Percentiles rank a stretch among this genome's conserved stretches.
These are phyloP conservation scores for Rhagologus leucostigma DNA, from an alignment of 2,113 vertebrate species.

Conservation along the genomic window DNA sequence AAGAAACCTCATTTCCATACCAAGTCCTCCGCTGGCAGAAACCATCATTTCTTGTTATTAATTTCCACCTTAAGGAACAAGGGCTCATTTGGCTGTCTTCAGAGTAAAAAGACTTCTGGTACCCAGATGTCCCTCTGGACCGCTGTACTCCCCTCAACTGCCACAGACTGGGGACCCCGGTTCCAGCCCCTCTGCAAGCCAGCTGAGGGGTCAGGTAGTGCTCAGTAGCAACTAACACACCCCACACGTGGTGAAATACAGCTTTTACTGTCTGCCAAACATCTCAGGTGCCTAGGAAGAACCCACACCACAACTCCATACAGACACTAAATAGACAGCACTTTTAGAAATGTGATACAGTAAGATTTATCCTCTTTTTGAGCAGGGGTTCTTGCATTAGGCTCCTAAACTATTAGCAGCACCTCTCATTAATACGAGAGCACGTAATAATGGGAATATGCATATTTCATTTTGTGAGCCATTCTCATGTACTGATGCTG, in stretches of 20 bases:
- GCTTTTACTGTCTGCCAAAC: not conserved
- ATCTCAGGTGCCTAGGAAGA: not conserved
- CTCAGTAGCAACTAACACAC: not conserved
- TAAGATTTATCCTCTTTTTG: not conserved
- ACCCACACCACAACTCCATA: not conserved
- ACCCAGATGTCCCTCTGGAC: not conserved
- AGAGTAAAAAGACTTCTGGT: not conserved
- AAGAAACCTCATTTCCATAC: not conserved
- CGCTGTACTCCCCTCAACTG: rapidly evolving
- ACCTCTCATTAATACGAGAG: constrained; percentile 32
- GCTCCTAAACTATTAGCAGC: not conserved
- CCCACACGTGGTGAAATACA: rapidly evolving
- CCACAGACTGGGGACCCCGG: not conserved
- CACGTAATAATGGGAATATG: not conserved
- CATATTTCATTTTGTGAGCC: constrained; percentile 16
- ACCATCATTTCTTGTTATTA: not conserved
- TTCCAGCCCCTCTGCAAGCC: not conserved
- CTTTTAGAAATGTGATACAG: not conserved
- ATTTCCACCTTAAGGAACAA: not conserved
- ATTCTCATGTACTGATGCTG: not conserved
- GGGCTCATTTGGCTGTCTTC: not conserved
- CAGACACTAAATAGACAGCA: not conserved
- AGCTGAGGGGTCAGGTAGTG: not conserved
- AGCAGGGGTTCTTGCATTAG: not conserved
- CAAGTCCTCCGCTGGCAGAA: not conserved